Base-by-base conservation (phyloP, 2,888 invertebrate genomes). In the Chalcosyrphus nemorum region DNA sequence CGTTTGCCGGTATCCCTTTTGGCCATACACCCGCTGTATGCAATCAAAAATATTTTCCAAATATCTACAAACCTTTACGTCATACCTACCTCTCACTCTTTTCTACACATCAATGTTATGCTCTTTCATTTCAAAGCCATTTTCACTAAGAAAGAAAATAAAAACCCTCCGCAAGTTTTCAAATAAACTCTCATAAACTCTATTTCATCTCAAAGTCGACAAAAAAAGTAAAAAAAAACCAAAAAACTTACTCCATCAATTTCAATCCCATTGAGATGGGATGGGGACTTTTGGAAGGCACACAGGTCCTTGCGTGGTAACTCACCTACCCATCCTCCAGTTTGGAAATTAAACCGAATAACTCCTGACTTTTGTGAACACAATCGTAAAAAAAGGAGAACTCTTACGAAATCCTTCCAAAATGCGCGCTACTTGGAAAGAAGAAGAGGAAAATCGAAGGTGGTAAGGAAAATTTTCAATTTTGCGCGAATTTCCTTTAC, bases 171-270 rank as follows among this genome's bases (percentile, higher is more conserved):
- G 21, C 13, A 70, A 80, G 57, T 66, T 74, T 56, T 66, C 80
- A 52, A 80, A 74, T 72, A 66, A 80, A 66, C 52, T 61, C 65
- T 66, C 59, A 78, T 78, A 65, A 78, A 65, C 56, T 41, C 65
- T 65, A 78, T 72, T 71, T 65, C 54, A 56, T 50, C 47, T 35
- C 35, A 15, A 78, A 38, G 52, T n/a, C 32, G 32, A 41, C 52
- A n/a, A 5, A 41, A 43, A 54, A 11, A n/a, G 4, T 38, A 19
- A 11, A 35, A 70, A 70, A 54, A 61, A 70, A 78, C 61, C 56
- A 70, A 70, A 54, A 61, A 70, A 78, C 61, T 61, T 65, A 74
- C 54, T 80, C 74, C 59, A 74, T 80, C 65, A 80, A 80, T 72
- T 68, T 27, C 71, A 13, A 57, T 63, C 50, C 47, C 43, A 9